phyloP scores from a whole-genome alignment of 2,113 vertebrate genomes.

The Artemisiospiza belli region DNA sequence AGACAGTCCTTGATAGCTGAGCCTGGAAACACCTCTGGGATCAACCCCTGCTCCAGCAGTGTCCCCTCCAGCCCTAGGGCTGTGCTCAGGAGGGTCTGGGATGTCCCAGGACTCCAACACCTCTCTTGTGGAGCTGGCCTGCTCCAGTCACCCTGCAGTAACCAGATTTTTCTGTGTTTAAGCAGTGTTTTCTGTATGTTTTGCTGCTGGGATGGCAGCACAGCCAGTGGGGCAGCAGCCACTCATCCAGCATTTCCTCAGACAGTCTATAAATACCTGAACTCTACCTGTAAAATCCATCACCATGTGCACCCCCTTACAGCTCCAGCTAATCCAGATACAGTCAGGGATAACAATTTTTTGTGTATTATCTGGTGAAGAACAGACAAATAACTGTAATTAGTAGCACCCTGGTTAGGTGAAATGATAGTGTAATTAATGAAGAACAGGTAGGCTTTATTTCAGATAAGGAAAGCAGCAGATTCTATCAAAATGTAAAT shows the following conservation, averaged over 20 bases:
- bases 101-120: too few species aligned
- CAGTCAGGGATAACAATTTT: neutral
- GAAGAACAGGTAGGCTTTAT: neutral
- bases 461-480: slow-evolving; percentile 2
- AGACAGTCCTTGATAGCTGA: too few species aligned
- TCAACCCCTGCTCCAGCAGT: too few species aligned
- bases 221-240: neutral
- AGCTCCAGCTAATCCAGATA: neutral
- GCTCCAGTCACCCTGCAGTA: neutral
- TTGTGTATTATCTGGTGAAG: neutral
- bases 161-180: neutral
- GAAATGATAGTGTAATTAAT: neutral
- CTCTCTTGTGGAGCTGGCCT: neutral
- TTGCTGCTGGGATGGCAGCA: neutral
- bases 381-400: slow-evolving; percentile 13
- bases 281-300: neutral
- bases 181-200: neutral
- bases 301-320: neutral
- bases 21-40: too few species aligned
- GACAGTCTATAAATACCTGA: neutral
- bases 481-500: slow-evolving; percentile 18
- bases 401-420: neutral
- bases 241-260: neutral
- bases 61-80: too few species aligned
- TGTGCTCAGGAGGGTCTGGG: too few species aligned